Conservation (phyloP, 92 coral and sea anemone genomes). For the Phenganax stokvisi region DNA sequence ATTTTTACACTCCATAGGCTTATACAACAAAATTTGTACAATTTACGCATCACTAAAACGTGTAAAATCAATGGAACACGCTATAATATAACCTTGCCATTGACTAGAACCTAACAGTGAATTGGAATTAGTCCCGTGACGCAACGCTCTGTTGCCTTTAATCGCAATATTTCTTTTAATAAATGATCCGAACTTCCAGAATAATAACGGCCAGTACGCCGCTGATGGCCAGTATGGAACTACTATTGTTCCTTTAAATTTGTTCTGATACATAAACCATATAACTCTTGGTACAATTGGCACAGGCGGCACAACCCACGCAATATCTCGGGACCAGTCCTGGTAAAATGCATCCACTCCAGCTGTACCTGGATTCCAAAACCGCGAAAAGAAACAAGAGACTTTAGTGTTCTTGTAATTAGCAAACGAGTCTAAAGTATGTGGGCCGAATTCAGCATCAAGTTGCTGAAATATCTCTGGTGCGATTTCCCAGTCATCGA, state of each 20-base stretch:
- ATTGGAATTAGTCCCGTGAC: neutral
- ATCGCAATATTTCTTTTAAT: neutral
- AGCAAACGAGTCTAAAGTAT: slow-evolving; percentile 49
- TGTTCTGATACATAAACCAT: slow-evolving; percentile 1
- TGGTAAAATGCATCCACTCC: slow-evolving; percentile 32
- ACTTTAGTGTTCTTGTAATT: slow-evolving; percentile 35
- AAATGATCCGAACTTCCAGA: neutral
- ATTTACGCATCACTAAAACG: too few relatives aligned
- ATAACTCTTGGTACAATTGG: neutral
- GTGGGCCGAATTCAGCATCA: slow-evolving; percentile 36
- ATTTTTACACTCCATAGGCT: neutral
- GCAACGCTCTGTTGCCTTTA: neutral
- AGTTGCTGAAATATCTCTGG: slow-evolving; percentile 9
- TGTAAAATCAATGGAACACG: neutral
- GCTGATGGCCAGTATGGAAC: slow-evolving; percentile 14
- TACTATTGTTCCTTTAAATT: slow-evolving; percentile 6
- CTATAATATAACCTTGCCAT: slow-evolving; percentile 17
- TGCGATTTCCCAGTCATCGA: slow-evolving; percentile 23
- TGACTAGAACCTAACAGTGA: neutral
- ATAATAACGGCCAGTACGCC: neutral
- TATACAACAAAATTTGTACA: too few relatives aligned
- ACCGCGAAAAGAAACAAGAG: slow-evolving; percentile 18
- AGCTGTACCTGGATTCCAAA: slow-evolving; percentile 44
- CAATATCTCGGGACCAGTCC: neutral
- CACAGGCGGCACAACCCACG: slow-evolving; percentile 20